These are phyloP conservation scores for Adineta ricciae DNA, from an alignment of 2,888 invertebrate species.

Conservation along the genomic window DNA sequence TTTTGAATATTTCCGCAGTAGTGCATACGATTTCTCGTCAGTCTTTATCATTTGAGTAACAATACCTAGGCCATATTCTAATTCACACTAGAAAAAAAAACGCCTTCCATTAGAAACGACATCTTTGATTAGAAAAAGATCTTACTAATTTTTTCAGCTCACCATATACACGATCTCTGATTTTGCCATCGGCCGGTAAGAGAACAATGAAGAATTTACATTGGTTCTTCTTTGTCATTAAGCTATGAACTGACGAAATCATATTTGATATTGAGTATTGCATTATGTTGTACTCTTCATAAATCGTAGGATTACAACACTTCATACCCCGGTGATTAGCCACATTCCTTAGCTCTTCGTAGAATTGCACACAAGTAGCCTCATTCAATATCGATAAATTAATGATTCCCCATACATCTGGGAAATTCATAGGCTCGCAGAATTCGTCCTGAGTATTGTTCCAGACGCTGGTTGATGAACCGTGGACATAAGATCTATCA, in stretches of 20 bases:
- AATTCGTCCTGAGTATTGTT: neutral
- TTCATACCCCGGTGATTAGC: neutral
- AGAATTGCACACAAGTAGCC: neutral
- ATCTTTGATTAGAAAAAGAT: neutral
- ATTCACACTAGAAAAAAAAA: neutral
- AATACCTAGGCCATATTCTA: constrained; percentile 11
- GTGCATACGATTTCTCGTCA: neutral
- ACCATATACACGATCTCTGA: neutral
- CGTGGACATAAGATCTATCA: rapidly evolving
- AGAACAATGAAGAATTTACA: neutral
- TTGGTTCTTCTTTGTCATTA: neutral
- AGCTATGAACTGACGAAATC: neutral
- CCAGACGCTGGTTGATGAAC: neutral
- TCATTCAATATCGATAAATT: neutral
- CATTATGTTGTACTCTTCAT: neutral
- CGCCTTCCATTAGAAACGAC: neutral
- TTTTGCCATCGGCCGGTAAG: neutral
- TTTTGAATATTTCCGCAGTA: constrained; percentile 14
- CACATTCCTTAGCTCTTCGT: neutral
- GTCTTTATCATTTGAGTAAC: constrained; percentile 19
- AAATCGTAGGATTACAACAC: neutral
- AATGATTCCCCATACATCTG: neutral
- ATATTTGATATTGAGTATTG: neutral
- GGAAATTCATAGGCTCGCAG: neutral
- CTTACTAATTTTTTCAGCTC: neutral